Percentiles rank a stretch among this genome's conserved stretches.
phyloP scores from a whole-genome alignment of 2,113 vertebrate species.

The Aldabrachelys gigantea region DNA sequence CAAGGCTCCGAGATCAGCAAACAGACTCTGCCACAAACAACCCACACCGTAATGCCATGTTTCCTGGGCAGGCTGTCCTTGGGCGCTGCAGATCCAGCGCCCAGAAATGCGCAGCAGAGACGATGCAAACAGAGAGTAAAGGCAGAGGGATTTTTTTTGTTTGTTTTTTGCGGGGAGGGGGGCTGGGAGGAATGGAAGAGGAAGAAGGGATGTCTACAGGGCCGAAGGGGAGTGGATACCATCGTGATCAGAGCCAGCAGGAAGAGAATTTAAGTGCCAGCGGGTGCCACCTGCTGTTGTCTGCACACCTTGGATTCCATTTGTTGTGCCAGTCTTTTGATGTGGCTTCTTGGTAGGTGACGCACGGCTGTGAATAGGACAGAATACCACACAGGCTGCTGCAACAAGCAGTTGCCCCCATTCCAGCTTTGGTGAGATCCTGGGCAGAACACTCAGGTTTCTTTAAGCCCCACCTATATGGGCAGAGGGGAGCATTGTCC shows the following conservation, averaged over 20 bases:
- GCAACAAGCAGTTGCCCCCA: neutral
- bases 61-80: neutral
- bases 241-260: neutral
- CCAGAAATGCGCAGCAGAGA: neutral
- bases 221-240: too few relatives aligned
- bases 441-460: neutral
- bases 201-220: neutral
- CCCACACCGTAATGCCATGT: neutral
- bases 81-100: neutral
- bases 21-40: neutral
- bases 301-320: neutral
- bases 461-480: neutral
- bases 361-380: too few relatives aligned
- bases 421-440: neutral
- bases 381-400: neutral
- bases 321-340: neutral
- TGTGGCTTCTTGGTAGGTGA: neutral
- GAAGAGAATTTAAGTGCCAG: neutral
- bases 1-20: neutral
- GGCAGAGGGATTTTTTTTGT: neutral
- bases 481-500: neutral
- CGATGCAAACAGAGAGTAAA: neutral
- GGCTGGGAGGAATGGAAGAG: neutral
- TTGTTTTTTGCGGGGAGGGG: too few relatives aligned
- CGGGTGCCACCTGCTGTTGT: neutral